phyloP scores from a whole-genome alignment of 2,113 vertebrate species.

The Pangasianodon hypophthalmus region DNA sequence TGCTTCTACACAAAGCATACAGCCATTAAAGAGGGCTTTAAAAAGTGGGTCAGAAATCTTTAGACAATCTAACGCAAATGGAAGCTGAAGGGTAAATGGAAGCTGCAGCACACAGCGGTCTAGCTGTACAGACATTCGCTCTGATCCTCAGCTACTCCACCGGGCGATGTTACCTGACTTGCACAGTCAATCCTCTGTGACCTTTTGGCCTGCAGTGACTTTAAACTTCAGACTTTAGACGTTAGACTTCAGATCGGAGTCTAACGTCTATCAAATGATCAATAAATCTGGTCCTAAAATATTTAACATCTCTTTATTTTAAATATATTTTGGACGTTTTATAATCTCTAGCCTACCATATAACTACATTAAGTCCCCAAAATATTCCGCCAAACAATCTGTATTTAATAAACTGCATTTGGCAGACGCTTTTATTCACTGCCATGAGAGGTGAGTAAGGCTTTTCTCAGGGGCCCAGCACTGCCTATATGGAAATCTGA shows the following conservation, averaged over 20 bases:
- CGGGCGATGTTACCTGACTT: too few species aligned
- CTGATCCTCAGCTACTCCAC: not conserved
- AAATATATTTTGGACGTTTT: not conserved
- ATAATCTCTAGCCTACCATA: not conserved
- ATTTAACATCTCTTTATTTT: not conserved
- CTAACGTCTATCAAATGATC: not conserved
- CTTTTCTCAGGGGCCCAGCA: not conserved
- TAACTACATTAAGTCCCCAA: not conserved
- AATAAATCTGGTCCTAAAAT: not conserved
- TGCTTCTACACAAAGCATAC: slow-evolving; percentile 10
- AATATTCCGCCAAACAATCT: not conserved
- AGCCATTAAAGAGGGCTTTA: not conserved
- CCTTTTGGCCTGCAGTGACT: not conserved
- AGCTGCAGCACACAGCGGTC: slow-evolving; percentile 7
- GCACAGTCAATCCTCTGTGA: not conserved
- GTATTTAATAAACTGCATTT: not conserved
- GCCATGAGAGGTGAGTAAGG: not conserved
- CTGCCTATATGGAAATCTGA: not conserved
- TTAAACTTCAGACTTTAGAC: too few species aligned
- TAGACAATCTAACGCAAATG: not conserved
- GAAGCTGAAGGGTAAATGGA: not conserved
- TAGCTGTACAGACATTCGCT: not conserved
- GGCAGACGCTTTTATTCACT: not conserved
- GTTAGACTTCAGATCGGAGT: not conserved
- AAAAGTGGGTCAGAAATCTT: slow-evolving; percentile 50